Base-by-base conservation (phyloP, 2,113 vertebrate genomes). In the Sebastes schlegelii region DNA sequence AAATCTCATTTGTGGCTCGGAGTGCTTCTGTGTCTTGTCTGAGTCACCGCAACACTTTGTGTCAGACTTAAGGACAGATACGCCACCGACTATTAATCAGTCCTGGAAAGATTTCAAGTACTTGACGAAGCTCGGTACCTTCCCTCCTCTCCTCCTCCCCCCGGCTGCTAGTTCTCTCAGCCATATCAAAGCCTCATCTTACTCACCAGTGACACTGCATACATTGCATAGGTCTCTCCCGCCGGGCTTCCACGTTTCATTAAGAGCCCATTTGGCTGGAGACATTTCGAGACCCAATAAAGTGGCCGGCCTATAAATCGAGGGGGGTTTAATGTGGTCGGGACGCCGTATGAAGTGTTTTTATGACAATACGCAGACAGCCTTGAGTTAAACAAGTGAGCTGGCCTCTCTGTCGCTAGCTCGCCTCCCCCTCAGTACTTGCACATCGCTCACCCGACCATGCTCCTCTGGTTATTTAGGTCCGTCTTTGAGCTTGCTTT, bases 291-390 rank as follows among this genome's bases (percentile, higher is more conserved):
- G 68, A 61, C 62, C 82, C 68, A 82, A 64, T 92, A 86, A 92
- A 90, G 72, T 80, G 80, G 19, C 52, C 8, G 42, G 48, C 40
- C 85, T 68, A 85, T 92, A 93, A 93, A 88, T 92, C 3, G n/a
- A 42, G 52, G 17, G 34, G 52, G 54, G 57, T 82, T 88, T 89
- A 85, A 82, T 89, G 87, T 74, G 78, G 76, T 63, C 0, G 19
- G 16, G 74, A 80, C 16, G 66, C 82, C 82, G 21, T 83, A 77
- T 66, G 75, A 79, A 72, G 65, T 45, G 76, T 73, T 85, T 89
- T 91, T 83, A 83, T 64, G 84, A 83, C 77, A 6, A 75, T 68
- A 26, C 42, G 26, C 79, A 86, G 74, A 75, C 81, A 58, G 52
- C 75, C 67, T 85, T 52, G 54, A 78, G 63, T 80, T 74, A 52